Evolutionary conservation across 1,140 invertebrate species (phyloP).

Genomic region (Pantala flavescens): DNA sequence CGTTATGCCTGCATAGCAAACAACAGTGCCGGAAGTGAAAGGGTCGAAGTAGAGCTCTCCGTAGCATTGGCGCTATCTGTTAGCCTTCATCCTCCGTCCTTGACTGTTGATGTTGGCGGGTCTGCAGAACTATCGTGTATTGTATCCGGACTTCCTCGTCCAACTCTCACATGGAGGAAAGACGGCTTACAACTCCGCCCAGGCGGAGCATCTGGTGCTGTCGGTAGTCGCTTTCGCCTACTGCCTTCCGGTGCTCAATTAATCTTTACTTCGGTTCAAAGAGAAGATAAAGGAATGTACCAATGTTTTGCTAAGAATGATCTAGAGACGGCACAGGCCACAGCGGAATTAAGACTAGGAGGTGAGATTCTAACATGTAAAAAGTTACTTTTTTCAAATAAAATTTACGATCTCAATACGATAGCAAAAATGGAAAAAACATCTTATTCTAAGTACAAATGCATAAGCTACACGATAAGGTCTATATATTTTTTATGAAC

Average conservation of each 20-base stretch:
- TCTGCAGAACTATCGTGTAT: slow-evolving; percentile 43
- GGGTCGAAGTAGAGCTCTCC: slow-evolving; percentile 41
- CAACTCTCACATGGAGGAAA: slow-evolving; percentile 41
- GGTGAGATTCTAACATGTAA: slow-evolving; percentile 44
- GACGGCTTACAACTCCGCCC: slow-evolving; percentile 49
- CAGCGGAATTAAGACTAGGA: slow-evolving; percentile 59
- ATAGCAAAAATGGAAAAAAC: slow-evolving; percentile 18
- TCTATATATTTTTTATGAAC: too few species aligned
- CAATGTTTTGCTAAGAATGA: slow-evolving; percentile 67
- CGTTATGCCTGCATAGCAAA: slow-evolving; percentile 45
- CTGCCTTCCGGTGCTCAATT: slow-evolving; percentile 45
- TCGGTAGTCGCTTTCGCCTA: slow-evolving; percentile 41
- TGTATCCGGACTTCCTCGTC: slow-evolving; percentile 36
- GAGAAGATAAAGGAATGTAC: slow-evolving; percentile 72
- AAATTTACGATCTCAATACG: neutral
- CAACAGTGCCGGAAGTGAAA: slow-evolving; percentile 48
- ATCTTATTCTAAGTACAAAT: slow-evolving; percentile 26
- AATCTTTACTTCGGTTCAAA: slow-evolving; percentile 36
- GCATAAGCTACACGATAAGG: too few species aligned
- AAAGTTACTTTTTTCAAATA: neutral
- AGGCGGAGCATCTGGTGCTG: slow-evolving; percentile 22
- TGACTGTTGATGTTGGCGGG: slow-evolving; percentile 42
- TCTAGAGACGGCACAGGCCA: slow-evolving; percentile 55
- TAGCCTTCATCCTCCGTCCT: slow-evolving; percentile 42
- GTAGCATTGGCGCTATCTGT: slow-evolving; percentile 43